Evolutionary conservation across 2,113 vertebrate species (phyloP).

Genomic region (Muntiacus reevesi): DNA sequence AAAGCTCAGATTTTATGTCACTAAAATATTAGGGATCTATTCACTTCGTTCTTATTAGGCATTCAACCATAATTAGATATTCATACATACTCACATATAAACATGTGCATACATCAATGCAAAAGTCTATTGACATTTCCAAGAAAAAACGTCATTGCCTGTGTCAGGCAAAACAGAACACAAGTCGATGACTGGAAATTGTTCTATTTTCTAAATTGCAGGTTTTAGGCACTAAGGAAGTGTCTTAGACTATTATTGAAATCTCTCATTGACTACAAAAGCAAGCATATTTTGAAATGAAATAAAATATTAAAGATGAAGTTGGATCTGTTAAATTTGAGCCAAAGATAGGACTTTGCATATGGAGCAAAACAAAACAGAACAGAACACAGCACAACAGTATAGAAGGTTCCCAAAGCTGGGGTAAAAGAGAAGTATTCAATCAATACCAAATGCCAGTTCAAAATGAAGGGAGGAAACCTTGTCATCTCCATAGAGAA

Average conservation of each 20-base stretch:
- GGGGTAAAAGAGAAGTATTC: neutral
- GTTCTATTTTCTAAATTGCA: neutral
- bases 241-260: neutral
- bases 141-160: neutral
- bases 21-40: neutral
- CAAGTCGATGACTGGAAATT: neutral
- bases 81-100: neutral
- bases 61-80: neutral
- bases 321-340: neutral
- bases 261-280: neutral
- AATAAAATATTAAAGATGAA: neutral
- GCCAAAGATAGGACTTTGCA: neutral
- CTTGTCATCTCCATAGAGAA: slow-evolving; percentile 62
- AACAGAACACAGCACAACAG: neutral
- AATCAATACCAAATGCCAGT: slow-evolving; percentile 68
- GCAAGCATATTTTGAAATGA: neutral
- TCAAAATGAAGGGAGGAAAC: slow-evolving; percentile 65
- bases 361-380: neutral
- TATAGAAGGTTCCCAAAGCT: neutral
- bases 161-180: neutral
- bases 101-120: neutral
- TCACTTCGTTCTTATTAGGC: neutral
- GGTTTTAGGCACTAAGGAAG: neutral
- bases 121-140: neutral
- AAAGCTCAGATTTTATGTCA: neutral